These are phyloP conservation scores for Monarcha castaneiventris DNA, from an alignment of 2,113 vertebrate species.

Conservation along the genomic window DNA sequence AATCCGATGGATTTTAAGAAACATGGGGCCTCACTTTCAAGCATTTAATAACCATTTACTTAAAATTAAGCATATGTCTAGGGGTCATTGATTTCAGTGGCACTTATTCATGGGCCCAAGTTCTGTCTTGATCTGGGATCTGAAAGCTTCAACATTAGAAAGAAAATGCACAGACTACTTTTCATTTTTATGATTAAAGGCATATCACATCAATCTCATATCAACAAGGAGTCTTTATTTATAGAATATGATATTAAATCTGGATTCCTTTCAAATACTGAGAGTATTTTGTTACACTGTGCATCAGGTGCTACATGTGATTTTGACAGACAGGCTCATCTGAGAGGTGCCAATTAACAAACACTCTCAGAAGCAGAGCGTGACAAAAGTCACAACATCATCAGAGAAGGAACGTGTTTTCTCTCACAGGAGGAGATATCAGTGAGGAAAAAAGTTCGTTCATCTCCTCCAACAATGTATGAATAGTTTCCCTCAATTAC, in stretches of 20 bases:
- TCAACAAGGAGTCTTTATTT: conserved; percentile 32
- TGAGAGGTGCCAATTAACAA: conserved; percentile 62
- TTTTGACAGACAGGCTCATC: conserved; percentile 53
- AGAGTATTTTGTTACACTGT: conserved; percentile 32
- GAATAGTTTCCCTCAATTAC: not conserved
- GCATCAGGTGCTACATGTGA: conserved; percentile 22
- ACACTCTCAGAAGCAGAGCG: conserved; percentile 36
- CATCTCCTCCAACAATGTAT: not conserved
- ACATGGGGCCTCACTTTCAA: not conserved
- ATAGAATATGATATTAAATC: conserved; percentile 45
- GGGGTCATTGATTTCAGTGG: not conserved
- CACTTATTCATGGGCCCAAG: not conserved
- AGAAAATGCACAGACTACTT: not conserved
- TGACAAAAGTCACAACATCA: conserved; percentile 63
- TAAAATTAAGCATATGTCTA: not conserved
- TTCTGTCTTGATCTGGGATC: not conserved
- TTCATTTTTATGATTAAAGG: conserved; percentile 40
- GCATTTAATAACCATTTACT: not conserved
- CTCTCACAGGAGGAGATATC: conserved; percentile 2
- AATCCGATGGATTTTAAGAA: not conserved
- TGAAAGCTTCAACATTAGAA: conserved; percentile 2
- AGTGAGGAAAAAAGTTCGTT: not conserved
- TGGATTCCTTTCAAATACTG: conserved; percentile 43
- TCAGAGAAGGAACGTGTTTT: conserved; percentile 30
- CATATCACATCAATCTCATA: conserved; percentile 9